Evolutionary conservation across 2,888 invertebrate genomes (phyloP).

Genomic region (Andrena dorsata): DNA sequence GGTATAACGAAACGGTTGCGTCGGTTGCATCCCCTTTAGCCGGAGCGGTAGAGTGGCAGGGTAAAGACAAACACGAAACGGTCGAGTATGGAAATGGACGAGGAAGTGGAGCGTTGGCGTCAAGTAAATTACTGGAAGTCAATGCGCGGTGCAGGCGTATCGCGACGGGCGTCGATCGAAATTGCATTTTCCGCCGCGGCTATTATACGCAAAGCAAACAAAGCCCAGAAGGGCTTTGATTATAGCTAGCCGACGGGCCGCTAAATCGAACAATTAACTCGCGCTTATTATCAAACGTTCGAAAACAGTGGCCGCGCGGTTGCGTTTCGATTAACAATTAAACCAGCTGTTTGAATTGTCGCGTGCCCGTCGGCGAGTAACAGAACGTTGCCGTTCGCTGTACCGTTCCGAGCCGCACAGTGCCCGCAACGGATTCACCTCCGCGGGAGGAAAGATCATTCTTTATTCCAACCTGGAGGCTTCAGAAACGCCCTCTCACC

Average conservation of each 20-base stretch:
- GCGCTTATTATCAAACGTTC: conserved; percentile 41
- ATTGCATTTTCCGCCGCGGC: conserved; percentile 44
- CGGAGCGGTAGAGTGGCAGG: too few relatives aligned
- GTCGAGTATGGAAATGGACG: neutral
- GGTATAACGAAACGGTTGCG: too few relatives aligned
- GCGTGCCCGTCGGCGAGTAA: neutral
- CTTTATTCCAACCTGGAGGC: neutral
- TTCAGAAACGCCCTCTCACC: conserved; percentile 13
- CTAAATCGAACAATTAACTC: conserved; percentile 56
- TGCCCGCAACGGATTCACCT: neutral
- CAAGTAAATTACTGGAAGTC: conserved; percentile 30
- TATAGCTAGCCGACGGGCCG: neutral
- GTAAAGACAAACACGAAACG: neutral
- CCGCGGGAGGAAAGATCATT: neutral
- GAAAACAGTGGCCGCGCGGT: conserved; percentile 1
- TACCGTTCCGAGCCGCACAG: too few relatives aligned
- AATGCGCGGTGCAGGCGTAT: neutral
- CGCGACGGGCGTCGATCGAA: conserved; percentile 37
- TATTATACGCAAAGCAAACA: conserved; percentile 45
- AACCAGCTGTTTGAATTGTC: conserved; percentile 28
- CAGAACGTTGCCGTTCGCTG: neutral
- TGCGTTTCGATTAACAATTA: conserved; percentile 30
- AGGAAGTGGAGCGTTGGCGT: neutral
- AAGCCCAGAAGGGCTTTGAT: conserved; percentile 41
- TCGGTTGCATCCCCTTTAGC: too few relatives aligned